phyloP scores from a whole-genome alignment of 2,113 vertebrate species.

The Oriolus oriolus region DNA sequence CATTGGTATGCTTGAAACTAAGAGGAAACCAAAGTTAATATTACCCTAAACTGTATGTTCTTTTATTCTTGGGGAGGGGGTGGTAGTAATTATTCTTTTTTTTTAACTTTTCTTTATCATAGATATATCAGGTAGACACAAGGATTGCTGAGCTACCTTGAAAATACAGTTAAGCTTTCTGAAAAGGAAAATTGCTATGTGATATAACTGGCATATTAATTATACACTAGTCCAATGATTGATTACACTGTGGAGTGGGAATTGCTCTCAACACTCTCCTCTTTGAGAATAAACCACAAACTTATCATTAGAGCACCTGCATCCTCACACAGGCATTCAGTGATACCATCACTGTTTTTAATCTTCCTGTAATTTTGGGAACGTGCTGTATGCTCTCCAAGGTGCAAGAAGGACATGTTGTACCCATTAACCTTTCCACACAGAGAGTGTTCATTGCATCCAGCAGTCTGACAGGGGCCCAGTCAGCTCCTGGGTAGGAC shows the following conservation, averaged over 20 bases:
- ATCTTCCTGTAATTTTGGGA: slow-evolving; percentile 61
- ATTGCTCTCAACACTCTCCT: slow-evolving; percentile 55
- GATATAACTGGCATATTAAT: slow-evolving; percentile 58
- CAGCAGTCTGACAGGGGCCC: neutral
- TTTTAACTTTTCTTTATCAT: neutral
- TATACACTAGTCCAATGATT: slow-evolving; percentile 66
- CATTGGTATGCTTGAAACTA: neutral
- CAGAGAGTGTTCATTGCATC: neutral
- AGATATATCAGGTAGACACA: neutral
- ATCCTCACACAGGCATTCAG: slow-evolving; percentile 51
- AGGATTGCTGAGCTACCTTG: neutral
- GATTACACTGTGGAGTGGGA: slow-evolving; percentile 65
- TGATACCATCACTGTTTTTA: slow-evolving; percentile 67
- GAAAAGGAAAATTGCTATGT: slow-evolving; percentile 46
- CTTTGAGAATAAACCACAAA: slow-evolving; percentile 35
- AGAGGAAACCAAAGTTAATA: neutral
- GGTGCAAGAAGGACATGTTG: slow-evolving; percentile 54
- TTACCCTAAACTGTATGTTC: neutral
- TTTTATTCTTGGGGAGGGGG: neutral
- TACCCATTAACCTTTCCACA: slow-evolving; percentile 46
- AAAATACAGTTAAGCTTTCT: slow-evolving; percentile 29
- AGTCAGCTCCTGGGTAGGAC: neutral
- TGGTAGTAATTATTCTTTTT: neutral
- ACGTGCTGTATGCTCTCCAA: slow-evolving; percentile 53
- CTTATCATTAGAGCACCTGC: slow-evolving; percentile 66